Base-by-base conservation (phyloP, 2,888 invertebrate species). In the Pachymerium ferrugineum region DNA sequence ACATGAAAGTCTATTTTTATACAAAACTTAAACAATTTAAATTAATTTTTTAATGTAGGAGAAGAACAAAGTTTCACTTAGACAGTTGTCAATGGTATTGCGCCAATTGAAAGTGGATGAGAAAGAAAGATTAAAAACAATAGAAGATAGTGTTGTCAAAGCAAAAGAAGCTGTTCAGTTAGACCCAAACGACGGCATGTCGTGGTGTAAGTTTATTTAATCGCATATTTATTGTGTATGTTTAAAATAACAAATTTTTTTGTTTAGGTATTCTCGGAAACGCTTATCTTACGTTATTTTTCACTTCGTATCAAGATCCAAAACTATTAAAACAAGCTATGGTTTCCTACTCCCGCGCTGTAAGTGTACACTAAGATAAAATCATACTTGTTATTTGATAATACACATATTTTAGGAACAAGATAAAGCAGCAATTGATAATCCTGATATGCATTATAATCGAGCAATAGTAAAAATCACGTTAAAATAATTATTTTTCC, bases 391-490 rank as follows among this genome's bases (percentile, higher is more conserved):
- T n/a, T n/a, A n/a, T n/a, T n/a, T n/a, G n/a, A n/a, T n/a, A n/a
- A n/a, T n/a, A n/a, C n/a, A n/a, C n/a, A n/a, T n/a, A 77, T 81
- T 82, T 29, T 80, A 89, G 89, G 89, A 89, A 81, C 88, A 87
- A 81, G 89, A 93, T 80, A 84, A 88, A 0, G 84, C 89, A 1
- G 89, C 91, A 0, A 87, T 85, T 79, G 88, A 88, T 76, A 90
- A 89, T 78, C 89, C 92, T 0, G 92, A 93, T 83, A 85, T 94
- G 68, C 90, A 91, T 83, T 93, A 89, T 80, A 94, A 94, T 83
- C 90, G 90, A 84, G 92, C 89, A 75, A 87, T 90, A 80, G 93
- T 93, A 84, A 88, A 89, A 86, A 78, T 10, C 14, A 3, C 19
- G 6, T 31, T 10, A 8, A n/a, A 6, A 30, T 3, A 70, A 6